A percentile compares a stretch with the other conserved stretches of the same genome.
Conservation (phyloP, 2,888 invertebrate species). For the Epirrita christyi region DNA sequence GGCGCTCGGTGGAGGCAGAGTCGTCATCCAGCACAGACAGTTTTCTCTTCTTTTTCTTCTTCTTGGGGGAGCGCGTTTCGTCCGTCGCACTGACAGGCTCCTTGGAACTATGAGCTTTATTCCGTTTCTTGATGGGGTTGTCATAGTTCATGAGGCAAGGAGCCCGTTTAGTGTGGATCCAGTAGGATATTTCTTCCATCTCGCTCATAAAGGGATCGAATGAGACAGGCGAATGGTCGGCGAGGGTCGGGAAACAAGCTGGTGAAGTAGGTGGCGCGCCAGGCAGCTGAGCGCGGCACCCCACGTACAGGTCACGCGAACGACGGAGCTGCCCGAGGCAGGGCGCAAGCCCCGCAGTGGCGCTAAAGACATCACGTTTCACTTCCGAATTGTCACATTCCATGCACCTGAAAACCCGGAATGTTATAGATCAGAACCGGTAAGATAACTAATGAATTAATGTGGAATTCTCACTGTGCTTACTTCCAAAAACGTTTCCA, state of each 20-base stretch:
- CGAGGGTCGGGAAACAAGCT: slow-evolving; percentile 38
- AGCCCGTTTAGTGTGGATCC: slow-evolving; percentile 76
- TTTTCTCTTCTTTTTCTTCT: slow-evolving; percentile 70
- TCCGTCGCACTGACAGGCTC: slow-evolving; percentile 48
- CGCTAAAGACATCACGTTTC: slow-evolving; percentile 41
- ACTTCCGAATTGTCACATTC: slow-evolving; percentile 53
- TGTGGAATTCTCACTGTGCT: slow-evolving; percentile 14
- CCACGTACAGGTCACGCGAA: slow-evolving; percentile 23
- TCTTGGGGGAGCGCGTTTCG: slow-evolving; percentile 56
- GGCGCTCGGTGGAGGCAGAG: slow-evolving; percentile 58
- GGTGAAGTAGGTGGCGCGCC: slow-evolving; percentile 47
- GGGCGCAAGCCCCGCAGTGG: slow-evolving; percentile 26
- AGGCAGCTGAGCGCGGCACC: slow-evolving; percentile 51
- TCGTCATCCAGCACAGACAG: slow-evolving; percentile 64
- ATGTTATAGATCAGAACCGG: slow-evolving; percentile 12
- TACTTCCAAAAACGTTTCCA: slow-evolving; percentile 23
- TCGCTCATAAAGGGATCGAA: slow-evolving; percentile 71
- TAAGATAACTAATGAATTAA: neutral
- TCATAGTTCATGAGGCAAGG: slow-evolving; percentile 77
- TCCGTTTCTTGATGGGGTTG: slow-evolving; percentile 58
- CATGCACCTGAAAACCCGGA: slow-evolving; percentile 64
- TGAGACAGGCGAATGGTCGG: slow-evolving; percentile 26
- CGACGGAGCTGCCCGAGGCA: slow-evolving; percentile 37
- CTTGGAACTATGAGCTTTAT: slow-evolving; percentile 60
- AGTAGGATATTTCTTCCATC: slow-evolving; percentile 79